Percentiles rank a stretch among this genome's conserved stretches.
Evolutionary conservation across 2,797 vertebrate species (phyloP).

Genomic region (Sylvilagus floridanus): DNA sequence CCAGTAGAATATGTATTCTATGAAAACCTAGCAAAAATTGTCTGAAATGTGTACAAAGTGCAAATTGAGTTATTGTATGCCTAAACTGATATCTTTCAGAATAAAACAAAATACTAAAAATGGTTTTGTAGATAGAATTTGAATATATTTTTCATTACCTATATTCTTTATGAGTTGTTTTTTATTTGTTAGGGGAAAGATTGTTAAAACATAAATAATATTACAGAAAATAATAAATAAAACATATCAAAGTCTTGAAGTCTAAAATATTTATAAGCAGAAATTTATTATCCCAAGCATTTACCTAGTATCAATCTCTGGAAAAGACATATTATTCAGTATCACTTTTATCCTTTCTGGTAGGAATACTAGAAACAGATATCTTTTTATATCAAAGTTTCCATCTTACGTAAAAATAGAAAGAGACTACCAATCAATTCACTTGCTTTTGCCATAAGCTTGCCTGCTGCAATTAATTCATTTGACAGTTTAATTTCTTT

Average conservation of each 20-base stretch:
- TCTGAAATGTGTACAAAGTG: background rate
- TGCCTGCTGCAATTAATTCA: constrained; percentile 77
- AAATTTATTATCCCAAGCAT: constrained; percentile 51
- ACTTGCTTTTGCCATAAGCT: constrained; percentile 75
- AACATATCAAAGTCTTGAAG: background rate
- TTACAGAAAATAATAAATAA: constrained; percentile 34
- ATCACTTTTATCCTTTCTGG: constrained; percentile 56
- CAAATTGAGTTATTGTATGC: background rate
- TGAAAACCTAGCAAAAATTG: background rate
- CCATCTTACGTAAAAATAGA: constrained; percentile 74
- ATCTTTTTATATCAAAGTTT: constrained; percentile 77
- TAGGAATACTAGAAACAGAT: constrained; percentile 73
- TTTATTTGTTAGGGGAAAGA: background rate
- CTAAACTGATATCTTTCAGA: background rate
- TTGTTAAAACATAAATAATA: constrained; percentile 22
- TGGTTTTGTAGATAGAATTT: background rate
- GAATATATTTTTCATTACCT: background rate
- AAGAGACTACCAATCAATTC: constrained; percentile 70
- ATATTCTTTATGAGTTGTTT: constrained; percentile 21
- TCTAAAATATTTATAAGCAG: constrained; percentile 39
- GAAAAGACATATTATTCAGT: constrained; percentile 63
- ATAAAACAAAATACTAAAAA: background rate
- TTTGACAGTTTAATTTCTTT: constrained; percentile 73
- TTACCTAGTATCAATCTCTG: constrained; percentile 55
- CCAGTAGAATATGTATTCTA: background rate